A percentile compares a stretch with the other conserved stretches of the same genome.
phyloP scores from a whole-genome alignment of 2,888 invertebrate genomes.

The Caenorhabditis afra region DNA sequence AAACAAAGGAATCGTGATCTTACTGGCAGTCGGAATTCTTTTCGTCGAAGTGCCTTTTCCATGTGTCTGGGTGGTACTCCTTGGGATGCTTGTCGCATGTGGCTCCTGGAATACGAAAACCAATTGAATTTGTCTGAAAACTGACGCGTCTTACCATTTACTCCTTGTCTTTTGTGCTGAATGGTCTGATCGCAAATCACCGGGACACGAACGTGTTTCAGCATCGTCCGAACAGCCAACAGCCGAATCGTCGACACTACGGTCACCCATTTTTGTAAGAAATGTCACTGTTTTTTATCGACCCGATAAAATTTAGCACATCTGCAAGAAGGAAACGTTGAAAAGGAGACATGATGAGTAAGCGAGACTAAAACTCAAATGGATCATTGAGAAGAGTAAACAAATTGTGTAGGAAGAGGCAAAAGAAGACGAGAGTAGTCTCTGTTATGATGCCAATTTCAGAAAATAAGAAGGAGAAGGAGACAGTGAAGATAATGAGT shows the following conservation, averaged over 20 bases:
- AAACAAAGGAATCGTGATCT: constrained; percentile 43
- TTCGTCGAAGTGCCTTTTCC: constrained; percentile 60
- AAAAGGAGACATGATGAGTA: constrained; percentile 5
- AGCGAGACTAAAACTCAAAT: constrained; percentile 3
- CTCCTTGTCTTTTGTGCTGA: constrained; percentile 49
- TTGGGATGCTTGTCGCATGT: constrained; percentile 69
- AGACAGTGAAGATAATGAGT: constrained; percentile 41
- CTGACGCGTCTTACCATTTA: constrained; percentile 57
- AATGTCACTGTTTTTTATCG: constrained; percentile 45
- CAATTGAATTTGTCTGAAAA: too few species aligned
- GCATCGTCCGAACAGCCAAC: constrained; percentile 64
- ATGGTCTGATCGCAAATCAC: constrained; percentile 70
- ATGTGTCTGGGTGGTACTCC: constrained; percentile 67
- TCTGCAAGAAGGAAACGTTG: constrained; percentile 39
- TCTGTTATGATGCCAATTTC: constrained; percentile 38
- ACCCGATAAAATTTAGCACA: constrained; percentile 52
- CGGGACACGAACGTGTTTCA: constrained; percentile 78
- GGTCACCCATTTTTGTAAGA: constrained; percentile 50
- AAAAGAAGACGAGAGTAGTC: neutral
- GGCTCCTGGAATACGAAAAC: constrained; percentile 59
- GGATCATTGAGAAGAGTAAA: neutral
- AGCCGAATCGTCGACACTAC: constrained; percentile 48
- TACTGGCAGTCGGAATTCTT: constrained; percentile 64
- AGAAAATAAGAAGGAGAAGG: constrained; percentile 1
- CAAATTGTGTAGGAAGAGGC: neutral